Conservation (phyloP, 2,888 invertebrate genomes). For the Troides oblongomaculatus region DNA sequence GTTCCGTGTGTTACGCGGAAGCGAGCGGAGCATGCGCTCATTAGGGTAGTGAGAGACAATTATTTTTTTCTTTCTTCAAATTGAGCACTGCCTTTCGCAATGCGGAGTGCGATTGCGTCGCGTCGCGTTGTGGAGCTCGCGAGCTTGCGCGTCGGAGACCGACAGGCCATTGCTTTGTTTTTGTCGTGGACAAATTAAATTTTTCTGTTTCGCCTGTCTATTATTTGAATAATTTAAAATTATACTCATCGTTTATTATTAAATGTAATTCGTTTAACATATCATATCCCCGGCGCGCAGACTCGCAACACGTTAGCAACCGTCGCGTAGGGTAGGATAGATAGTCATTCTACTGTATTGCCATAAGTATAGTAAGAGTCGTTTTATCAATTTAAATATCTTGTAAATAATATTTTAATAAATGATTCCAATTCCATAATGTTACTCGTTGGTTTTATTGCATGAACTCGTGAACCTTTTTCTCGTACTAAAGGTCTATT, state of each 20-base stretch:
- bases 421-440: constrained; percentile 62
- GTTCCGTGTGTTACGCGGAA: constrained; percentile 1
- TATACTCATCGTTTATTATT: not conserved
- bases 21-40: too few species aligned
- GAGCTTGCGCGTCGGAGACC: constrained; percentile 15
- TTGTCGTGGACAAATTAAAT: not conserved
- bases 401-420: constrained; percentile 65
- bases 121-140: not conserved
- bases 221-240: not conserved
- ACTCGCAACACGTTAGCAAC: constrained; percentile 7
- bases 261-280: not conserved
- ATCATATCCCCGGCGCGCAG: not conserved
- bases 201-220: not conserved
- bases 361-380: constrained; percentile 53
- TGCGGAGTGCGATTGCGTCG: not conserved
- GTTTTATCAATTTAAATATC: constrained; percentile 44
- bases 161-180: not conserved
- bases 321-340: constrained; percentile 30
- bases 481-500: too few species aligned
- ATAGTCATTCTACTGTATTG: constrained; percentile 40
- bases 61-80: constrained; percentile 9
- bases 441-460: constrained; percentile 40
- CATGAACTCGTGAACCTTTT: not conserved
- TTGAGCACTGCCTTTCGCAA: constrained; percentile 7
- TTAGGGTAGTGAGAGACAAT: not conserved